Evolutionary conservation across 2,888 invertebrate genomes (phyloP).

Genomic region (Cryptocephalus primarius): DNA sequence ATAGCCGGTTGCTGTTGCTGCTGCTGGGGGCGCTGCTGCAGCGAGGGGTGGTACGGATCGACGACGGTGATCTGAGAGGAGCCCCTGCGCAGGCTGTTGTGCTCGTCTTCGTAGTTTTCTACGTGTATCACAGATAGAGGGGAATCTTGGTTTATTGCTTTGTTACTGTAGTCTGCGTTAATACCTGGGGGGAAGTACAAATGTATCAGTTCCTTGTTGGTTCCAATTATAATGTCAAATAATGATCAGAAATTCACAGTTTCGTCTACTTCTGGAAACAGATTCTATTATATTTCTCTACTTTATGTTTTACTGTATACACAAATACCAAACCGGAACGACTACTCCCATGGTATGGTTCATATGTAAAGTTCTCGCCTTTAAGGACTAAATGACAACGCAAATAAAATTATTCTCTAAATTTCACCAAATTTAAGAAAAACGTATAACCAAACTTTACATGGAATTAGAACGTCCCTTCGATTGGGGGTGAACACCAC

Average conservation of each 20-base stretch:
- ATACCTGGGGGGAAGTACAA: constrained; percentile 15
- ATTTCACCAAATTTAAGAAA: no score
- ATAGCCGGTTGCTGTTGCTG: constrained; percentile 3
- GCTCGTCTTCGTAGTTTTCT: constrained; percentile 31
- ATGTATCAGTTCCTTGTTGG: background rate
- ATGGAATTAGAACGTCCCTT: no score
- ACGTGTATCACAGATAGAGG: constrained; percentile 40
- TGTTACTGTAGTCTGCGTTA: constrained; percentile 22
- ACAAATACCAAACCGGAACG: no score
- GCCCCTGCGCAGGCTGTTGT: constrained; percentile 26
- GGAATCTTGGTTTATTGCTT: constrained; percentile 35
- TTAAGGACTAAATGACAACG: no score
- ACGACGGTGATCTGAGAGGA: constrained; percentile 42
- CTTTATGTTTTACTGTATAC: no score
- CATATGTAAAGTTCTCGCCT: no score
- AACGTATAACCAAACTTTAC: no score
- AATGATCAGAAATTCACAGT: background rate
- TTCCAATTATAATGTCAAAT: background rate
- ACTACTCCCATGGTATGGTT: no score
- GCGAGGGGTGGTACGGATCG: constrained; percentile 42
- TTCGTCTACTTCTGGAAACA: no score
- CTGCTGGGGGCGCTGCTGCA: constrained; percentile 17
- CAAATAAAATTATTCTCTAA: no score
- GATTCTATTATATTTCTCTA: no score
- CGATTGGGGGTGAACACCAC: no score